Conservation (phyloP, 2,797 vertebrate species). For the Enteromius afrohamiltoni region DNA sequence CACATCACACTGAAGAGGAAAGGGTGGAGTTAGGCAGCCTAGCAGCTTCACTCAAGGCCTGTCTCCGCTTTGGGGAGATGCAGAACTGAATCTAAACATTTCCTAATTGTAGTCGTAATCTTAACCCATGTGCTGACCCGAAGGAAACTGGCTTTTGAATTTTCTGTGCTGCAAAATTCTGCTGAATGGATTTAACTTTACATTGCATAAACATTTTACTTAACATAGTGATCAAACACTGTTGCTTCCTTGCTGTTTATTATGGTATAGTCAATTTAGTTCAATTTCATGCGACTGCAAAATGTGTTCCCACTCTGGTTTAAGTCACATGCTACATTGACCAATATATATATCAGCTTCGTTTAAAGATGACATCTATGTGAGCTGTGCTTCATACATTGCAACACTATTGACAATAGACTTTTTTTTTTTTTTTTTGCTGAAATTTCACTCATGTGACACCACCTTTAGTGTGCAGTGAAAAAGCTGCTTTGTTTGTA, state of each 20-base stretch:
- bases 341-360: neutral
- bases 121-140: neutral
- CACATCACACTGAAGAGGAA: constrained; percentile 34
- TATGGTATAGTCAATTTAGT: neutral
- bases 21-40: constrained; percentile 35
- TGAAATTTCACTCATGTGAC: neutral
- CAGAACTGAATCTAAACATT: neutral
- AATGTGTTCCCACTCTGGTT: neutral
- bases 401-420: neutral
- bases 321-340: neutral
- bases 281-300: no score
- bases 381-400: neutral
- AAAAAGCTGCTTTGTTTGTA: neutral
- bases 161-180: neutral
- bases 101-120: neutral
- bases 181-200: neutral
- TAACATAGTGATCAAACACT: neutral
- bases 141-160: neutral
- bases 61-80: neutral
- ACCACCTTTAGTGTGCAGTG: neutral
- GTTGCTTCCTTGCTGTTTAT: neutral
- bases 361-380: neutral
- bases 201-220: no score
- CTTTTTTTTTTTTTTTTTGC: neutral
- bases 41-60: neutral